Evolutionary conservation across 2,797 vertebrate genomes (phyloP), one percentile per base, ranked within the genome.

Genomic region (Phoeniculus purpureus): DNA sequence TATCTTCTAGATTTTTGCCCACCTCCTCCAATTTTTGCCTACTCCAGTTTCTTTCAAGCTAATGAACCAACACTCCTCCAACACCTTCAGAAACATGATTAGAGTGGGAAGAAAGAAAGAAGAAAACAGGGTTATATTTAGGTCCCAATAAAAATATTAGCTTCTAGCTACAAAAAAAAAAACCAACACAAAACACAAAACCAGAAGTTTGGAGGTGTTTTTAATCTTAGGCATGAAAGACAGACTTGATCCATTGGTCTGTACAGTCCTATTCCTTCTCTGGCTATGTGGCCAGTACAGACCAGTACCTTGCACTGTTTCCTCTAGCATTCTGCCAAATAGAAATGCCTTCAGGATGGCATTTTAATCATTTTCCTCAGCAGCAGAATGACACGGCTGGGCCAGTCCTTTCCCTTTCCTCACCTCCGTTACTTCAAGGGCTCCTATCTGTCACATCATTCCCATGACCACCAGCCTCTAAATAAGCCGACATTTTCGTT

Each of bases 401-500:
- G 87, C 94, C 91, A 95, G 81, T 84, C 94, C 91, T 78, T 92
- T 83, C 94, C 81, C 70, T 68, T 55, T 68, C 62, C 81, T 94
- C 70, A 87, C 84, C 85, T 85, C 78, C 61, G 22, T 34, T 94
- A 79, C 80, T 87, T 71, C 6, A 4, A 76, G 37, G 45, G 54
- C 88, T 94, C 66, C 73, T 51, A 40, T 81, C 76, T 90, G 85
- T 90, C 87, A 76, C 92, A 89, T 91, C 92, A 66, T 45, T 88
- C 80, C 74, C 68, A 22, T 8, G 86, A 89, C 83, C 43, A 2
- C 16, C 78, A 75, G 77, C 71, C 60, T 89, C 75, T 91, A 95
- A 93, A 83, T 78, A 87, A 89, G 64, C 87, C 14, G 20, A 71
- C 93, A 82, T 94, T 96, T 97, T 92, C 93, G 95, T 95, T 93